These are phyloP conservation scores for Leiothrix lutea DNA, from an alignment of 2,113 vertebrate genomes.

Conservation along the genomic window DNA sequence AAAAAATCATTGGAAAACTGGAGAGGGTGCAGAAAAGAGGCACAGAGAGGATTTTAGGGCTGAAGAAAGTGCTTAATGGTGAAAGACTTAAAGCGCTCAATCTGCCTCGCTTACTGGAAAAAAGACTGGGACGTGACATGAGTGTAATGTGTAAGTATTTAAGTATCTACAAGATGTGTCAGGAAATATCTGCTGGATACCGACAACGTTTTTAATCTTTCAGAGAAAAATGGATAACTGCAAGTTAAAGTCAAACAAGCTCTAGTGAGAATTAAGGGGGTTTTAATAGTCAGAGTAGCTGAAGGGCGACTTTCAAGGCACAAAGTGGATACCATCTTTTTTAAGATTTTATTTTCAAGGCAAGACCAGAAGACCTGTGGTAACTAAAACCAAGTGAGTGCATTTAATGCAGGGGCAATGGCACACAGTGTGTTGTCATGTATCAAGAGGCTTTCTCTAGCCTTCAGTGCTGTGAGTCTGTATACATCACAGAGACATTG, in stretches of 20 bases:
- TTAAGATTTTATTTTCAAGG: not conserved
- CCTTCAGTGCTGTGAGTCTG: not conserved
- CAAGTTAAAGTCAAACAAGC: not conserved
- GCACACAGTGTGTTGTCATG: not conserved
- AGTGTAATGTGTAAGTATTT: not conserved
- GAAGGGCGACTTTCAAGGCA: not conserved
- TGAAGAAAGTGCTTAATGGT: conserved; percentile 34
- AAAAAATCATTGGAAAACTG: not conserved
- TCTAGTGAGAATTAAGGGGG: not conserved
- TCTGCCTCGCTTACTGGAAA: conserved; percentile 24
- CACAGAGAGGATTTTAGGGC: conserved; percentile 11
- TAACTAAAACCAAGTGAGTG: not conserved
- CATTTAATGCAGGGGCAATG: not conserved
- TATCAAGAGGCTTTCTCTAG: not conserved
- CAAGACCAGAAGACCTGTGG: not conserved
- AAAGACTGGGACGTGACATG: conserved; percentile 17
- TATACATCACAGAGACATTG: not conserved
- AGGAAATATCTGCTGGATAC: conserved; percentile 11
- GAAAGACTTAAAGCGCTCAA: conserved; percentile 26
- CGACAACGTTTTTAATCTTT: not conserved
- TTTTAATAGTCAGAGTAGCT: not conserved
- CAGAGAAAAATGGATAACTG: not conserved
- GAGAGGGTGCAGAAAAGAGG: conserved; percentile 19
- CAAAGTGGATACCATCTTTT: not conserved
- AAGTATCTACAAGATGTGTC: not conserved